phyloP scores from a whole-genome alignment of 2,113 vertebrate genomes.

The Hippocampus barbouri region DNA sequence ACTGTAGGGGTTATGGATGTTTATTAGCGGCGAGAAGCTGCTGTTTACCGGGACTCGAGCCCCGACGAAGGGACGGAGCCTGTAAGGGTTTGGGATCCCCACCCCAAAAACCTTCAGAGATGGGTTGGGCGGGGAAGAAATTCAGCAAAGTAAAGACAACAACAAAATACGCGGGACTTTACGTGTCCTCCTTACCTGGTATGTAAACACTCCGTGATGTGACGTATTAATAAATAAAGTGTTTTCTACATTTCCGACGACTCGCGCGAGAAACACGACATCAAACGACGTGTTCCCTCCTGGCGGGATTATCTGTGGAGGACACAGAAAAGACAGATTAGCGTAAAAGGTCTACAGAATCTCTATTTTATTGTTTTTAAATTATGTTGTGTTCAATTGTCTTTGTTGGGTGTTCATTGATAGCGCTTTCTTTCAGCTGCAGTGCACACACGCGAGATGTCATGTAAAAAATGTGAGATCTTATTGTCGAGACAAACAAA shows the following conservation, averaged over 20 bases:
- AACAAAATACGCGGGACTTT: neutral
- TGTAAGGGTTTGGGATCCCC: slow-evolving; percentile 94
- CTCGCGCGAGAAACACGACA: slow-evolving; percentile 97
- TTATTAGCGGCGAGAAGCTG: slow-evolving; percentile 97
- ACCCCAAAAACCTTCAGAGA: slow-evolving; percentile 90
- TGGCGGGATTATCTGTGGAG: slow-evolving; percentile 89
- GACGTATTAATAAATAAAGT: slow-evolving; percentile 99
- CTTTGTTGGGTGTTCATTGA: no score
- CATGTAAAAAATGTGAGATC: no score
- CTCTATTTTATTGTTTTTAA: no score
- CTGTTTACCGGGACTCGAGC: slow-evolving; percentile 98
- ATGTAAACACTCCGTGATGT: slow-evolving; percentile 98
- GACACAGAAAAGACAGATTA: slow-evolving; percentile 16
- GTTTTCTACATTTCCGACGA: slow-evolving; percentile 98
- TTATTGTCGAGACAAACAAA: no score
- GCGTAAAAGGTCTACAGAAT: no score
- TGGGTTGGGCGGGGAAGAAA: slow-evolving; percentile 1
- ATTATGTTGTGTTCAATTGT: no score
- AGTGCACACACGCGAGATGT: no score
- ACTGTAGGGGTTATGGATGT: slow-evolving; percentile 96
- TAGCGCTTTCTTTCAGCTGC: no score
- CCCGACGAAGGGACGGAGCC: slow-evolving; percentile 93
- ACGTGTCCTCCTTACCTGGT: slow-evolving; percentile 80
- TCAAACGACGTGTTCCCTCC: slow-evolving; percentile 98
- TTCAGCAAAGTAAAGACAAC: neutral